Evolutionary conservation across 2,888 invertebrate genomes (phyloP).

Genomic region (Agrochola lota): DNA sequence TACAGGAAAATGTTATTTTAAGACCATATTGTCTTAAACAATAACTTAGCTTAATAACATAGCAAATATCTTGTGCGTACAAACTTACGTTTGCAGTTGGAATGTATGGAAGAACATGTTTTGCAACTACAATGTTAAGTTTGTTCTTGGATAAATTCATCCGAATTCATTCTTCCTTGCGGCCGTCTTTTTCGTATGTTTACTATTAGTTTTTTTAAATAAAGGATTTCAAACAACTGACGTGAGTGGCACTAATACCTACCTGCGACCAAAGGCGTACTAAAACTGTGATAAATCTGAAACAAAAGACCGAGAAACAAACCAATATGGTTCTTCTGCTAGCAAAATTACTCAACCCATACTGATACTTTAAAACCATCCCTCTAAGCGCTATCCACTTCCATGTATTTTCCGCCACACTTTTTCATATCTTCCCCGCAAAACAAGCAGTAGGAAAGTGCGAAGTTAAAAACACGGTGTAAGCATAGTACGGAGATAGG

Average conservation of each 20-base stretch:
- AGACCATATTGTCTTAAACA: too few relatives aligned
- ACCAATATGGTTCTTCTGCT: not conserved
- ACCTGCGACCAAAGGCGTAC: not conserved
- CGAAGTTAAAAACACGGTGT: slow-evolving; percentile 69
- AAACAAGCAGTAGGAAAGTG: slow-evolving; percentile 58
- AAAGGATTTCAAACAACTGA: not conserved
- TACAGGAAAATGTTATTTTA: too few relatives aligned
- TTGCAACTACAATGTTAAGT: too few relatives aligned
- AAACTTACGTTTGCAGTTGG: too few relatives aligned
- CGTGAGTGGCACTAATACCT: not conserved
- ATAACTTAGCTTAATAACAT: too few relatives aligned
- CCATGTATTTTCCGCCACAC: slow-evolving; percentile 40
- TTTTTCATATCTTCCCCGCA: slow-evolving; percentile 56
- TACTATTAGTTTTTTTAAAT: not conserved
- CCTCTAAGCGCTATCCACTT: slow-evolving; percentile 18
- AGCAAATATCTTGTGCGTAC: too few relatives aligned
- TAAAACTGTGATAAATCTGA: not conserved
- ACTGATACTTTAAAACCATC: slow-evolving; percentile 1
- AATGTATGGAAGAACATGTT: too few relatives aligned
- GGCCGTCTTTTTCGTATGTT: too few relatives aligned
- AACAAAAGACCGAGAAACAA: not conserved
- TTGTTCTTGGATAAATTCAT: too few relatives aligned
- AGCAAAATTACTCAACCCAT: slow-evolving; percentile 2
- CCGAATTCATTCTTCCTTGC: too few relatives aligned
- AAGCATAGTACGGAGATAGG: slow-evolving; percentile 68